Base-by-base conservation (phyloP, 2,888 invertebrate genomes). In the Lasioglossum morio region DNA sequence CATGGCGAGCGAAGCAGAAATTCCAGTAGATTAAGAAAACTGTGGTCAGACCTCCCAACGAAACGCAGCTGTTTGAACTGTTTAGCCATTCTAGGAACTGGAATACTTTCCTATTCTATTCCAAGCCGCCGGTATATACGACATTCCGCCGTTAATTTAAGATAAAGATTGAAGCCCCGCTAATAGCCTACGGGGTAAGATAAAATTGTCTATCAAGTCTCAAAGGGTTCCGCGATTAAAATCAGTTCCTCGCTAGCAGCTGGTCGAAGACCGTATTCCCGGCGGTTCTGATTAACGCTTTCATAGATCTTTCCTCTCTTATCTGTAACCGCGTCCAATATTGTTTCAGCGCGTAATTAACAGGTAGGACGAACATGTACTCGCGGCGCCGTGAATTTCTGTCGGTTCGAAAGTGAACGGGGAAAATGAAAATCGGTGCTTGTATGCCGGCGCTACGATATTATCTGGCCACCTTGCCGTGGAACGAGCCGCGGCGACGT, bases 351-450 rank as follows among this genome's bases (percentile, higher is more conserved):
- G 43, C 43, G 86, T 86, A 87, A 87, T 87, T 87, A 87, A 70
- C 70, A 70, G 70, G 87, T 66, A 82, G 46, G 80, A 86, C 60
- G 86, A 77, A 70, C 60, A 72, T 40, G 34, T 34, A 57, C 72
- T 34, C 83, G 78, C 77, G 43, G 75, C 63, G 48, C 69, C 84
- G 69, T 86, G 86, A 82, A 84, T 86, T 82, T 83, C 87, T 34
- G 34, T 27, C 19, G 48, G 85, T 60, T 77, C 80, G 82, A 72
- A 85, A 88, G 88, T 89, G 90, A 87, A 85, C 80, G 80, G 85
- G 63, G 87, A 88, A 88, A 91, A 87, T 88, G 88, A 91, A 89
- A 90, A 89, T 87, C 78, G 75, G n/a, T 79, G 85, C 81, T 79
- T 10, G 83, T 87, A 84, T 81, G 77, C 83, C 80, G 72, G 34